Percentiles rank a stretch among this genome's conserved stretches.
Conservation (phyloP, 1,140 invertebrate genomes). For the Bombus huntii region DNA sequence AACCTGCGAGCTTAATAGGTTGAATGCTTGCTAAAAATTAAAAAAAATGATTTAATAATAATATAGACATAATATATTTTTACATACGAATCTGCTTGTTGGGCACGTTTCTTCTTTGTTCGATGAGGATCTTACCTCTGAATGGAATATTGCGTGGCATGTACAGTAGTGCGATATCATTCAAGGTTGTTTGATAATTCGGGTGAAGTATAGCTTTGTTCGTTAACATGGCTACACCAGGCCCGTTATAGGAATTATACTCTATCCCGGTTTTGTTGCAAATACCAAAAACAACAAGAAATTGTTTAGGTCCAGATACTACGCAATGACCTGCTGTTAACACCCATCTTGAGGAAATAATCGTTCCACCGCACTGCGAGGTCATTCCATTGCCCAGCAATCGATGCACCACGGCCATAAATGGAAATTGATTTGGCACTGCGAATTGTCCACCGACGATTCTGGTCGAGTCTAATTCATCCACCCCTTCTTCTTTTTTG, state of each 20-base stretch:
- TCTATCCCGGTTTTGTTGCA: slow-evolving; percentile 39
- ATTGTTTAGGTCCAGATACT: not conserved
- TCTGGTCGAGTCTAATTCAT: slow-evolving; percentile 4
- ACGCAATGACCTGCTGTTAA: slow-evolving; percentile 63
- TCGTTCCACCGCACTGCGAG: slow-evolving; percentile 56
- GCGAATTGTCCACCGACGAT: slow-evolving; percentile 50
- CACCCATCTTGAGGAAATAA: slow-evolving; percentile 59
- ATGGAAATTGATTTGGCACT: slow-evolving; percentile 52
- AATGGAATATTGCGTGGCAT: slow-evolving; percentile 63
- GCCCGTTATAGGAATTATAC: slow-evolving; percentile 37
- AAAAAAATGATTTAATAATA: not conserved
- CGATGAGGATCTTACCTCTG: slow-evolving; percentile 25
- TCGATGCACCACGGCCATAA: slow-evolving; percentile 57
- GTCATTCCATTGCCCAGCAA: slow-evolving; percentile 8
- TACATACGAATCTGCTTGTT: not conserved
- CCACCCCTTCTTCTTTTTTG: not conserved
- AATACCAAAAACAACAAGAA: slow-evolving; percentile 55
- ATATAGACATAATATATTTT: not conserved
- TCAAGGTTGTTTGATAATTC: not conserved
- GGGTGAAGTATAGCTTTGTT: slow-evolving; percentile 35
- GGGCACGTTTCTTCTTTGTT: not conserved
- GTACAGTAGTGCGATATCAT: slow-evolving; percentile 59
- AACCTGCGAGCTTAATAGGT: not conserved
- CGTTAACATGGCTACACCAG: slow-evolving; percentile 51
- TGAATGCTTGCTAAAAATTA: not conserved